Evolutionary conservation across 1,140 invertebrate species (phyloP), one percentile per base, ranked within the genome.

Genomic region (Drosophila pandora): DNA sequence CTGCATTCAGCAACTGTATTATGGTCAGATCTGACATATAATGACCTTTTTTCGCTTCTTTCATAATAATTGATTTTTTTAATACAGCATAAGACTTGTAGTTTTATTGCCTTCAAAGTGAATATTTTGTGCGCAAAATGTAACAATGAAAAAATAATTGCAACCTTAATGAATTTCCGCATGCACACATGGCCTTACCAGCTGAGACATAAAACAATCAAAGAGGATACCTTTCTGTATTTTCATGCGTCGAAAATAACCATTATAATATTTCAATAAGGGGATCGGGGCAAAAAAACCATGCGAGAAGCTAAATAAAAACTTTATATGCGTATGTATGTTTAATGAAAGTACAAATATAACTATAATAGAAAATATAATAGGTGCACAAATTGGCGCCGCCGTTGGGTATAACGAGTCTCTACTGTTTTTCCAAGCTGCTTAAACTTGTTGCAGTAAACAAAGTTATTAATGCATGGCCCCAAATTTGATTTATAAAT

Each of bases 401-500:
- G 43, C 17, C 8, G 43, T 22, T 22, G 9, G 8, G 9, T 21
- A 6, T 37, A 37, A 12, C 10, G 34, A 12, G 34, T 12, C 10
- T 37, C 59, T 25, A 41, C 17, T 28, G n/a, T 21, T 37, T 34
- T 23, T 2, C 25, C 30, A 8, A 21, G 1, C 30, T 57, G n/a
- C 34, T 30, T 22, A 28, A 37, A 77, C 76, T 68, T 79, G 75
- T 79, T 73, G 75, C 63, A 63, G 48, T 25, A 64, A 63, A 62
- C 61, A 65, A 53, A 52, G 28, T 75, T 71, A 68, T 52, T 81
- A 80, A 81, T 76, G 72, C 72, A 56, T 45, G 65, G 39, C 39
- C 30, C 61, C 22, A 58, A 76, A 84, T 84, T 76, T 55, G 80
- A 76, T 79, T 76, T 70, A 59, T 64, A 82, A 64, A 65, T 73